phyloP scores from a whole-genome alignment of 2,113 vertebrate genomes.

The Dendropsophus ebraccatus region DNA sequence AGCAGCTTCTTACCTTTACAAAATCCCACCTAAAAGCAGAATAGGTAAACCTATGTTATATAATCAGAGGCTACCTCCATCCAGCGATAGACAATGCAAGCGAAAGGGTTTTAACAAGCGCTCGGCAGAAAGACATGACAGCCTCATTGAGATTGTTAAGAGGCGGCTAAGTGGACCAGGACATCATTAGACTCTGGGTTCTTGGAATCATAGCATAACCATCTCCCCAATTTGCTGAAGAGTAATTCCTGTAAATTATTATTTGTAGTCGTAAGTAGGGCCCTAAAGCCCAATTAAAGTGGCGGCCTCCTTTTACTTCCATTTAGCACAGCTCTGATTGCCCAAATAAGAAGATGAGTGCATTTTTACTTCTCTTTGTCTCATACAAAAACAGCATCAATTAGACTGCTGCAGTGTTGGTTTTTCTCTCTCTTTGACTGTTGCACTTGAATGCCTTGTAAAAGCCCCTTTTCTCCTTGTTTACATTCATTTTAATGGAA shows the following conservation, averaged over 20 bases:
- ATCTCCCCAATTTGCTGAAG: conserved; percentile 75
- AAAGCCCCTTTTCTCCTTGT: conserved; percentile 68
- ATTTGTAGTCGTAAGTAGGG: conserved; percentile 77
- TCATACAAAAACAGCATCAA: conserved; percentile 75
- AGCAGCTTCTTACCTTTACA: background rate
- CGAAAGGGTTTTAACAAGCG: conserved; percentile 44
- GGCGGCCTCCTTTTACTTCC: conserved; percentile 58
- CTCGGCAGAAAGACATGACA: conserved; percentile 52
- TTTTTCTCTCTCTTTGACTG: conserved; percentile 67
- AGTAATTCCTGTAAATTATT: conserved; percentile 82
- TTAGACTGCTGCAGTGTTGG: conserved; percentile 71
- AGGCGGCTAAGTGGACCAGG: conserved; percentile 62
- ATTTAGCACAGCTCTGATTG: conserved; percentile 66
- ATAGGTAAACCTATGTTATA: background rate
- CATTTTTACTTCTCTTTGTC: conserved; percentile 69
- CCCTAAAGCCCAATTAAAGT: conserved; percentile 68
- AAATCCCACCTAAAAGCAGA: background rate
- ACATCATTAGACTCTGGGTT: conserved; percentile 77
- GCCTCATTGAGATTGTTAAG: conserved; percentile 36
- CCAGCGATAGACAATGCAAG: background rate
- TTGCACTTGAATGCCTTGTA: conserved; percentile 72
- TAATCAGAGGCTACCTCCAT: background rate
- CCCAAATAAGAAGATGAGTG: conserved; percentile 69
- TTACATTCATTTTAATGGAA: conserved; percentile 69
- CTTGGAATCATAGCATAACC: conserved; percentile 78